Evolutionary conservation across 2,797 vertebrate genomes (phyloP), one percentile per base, ranked within the genome.

Genomic region (Vireo griseus): DNA sequence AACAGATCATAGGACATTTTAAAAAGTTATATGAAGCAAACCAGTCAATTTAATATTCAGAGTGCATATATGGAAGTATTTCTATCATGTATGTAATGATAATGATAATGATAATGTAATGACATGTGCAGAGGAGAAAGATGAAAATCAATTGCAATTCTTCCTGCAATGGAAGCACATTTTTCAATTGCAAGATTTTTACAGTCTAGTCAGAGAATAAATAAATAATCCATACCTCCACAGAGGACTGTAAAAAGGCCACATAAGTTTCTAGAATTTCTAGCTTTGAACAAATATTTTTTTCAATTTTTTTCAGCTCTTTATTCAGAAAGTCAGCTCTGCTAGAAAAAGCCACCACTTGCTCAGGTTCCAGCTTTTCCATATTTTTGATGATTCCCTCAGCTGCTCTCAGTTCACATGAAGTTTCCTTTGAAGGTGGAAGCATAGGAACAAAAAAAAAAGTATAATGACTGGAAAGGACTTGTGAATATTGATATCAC

Each of bases 221-320:
- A 19, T 18, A 67, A 51, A 16, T 48, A 87, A 54, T 40, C 84
- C 42, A 1, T 97, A 99, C 99, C 99, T 99, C 98, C 65, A 97
- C 51, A 19, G 98, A 97, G 48, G 95, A 97, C 68, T 96, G 97
- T 33, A 99, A 95, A 96, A 99, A 98, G 61, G 97, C 79, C 77
- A 98, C 95, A 6, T 97, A 98, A 28, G 90, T 95, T 90, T 97
- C 97, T 50, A 99, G 77, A 86, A 97, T 95, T 92, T 97, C 97
- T 69, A 97, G 69, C 59, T 98, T 98, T 29, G 93, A 97, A 57
- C 78, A 40, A 31, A 98, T 96, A 63, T 93, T 98, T 81, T 92
- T 97, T 75, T 96, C 97, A 66, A 98, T 88, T 73, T 73, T 94
- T 95, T 96, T 98, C 94, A 99, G 95, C 94, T 99, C 98, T 95